Evolutionary conservation across 2,888 invertebrate species (phyloP), one percentile per base, ranked within the genome.

Genomic region (Aphelenchoides bicaudatus): DNA sequence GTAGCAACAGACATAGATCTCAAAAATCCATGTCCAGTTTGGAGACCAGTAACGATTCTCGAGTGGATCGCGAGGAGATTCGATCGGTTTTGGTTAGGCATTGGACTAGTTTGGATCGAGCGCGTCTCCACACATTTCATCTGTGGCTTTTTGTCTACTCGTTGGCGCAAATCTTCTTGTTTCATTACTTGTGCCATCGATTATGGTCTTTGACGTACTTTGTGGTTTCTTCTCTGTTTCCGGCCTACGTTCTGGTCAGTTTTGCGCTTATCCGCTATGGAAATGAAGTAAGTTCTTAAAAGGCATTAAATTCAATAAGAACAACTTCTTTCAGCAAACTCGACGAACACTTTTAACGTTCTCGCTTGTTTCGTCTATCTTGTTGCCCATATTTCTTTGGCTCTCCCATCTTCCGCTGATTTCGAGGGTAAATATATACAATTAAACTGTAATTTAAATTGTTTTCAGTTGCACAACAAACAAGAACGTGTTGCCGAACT

Each of bases 61-160:
- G 30, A 25, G 49, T 48, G 1, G 38, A 51, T 16, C 31, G 52
- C 10, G 52, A 51, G 4, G 52, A 51, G 3, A 51, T 51, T 27
- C 31, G 52, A 21, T 63, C 71, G 28, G 77, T 75, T 13, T 65
- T 77, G 13, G 67, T 70, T 4, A 63, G 72, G 6, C 77, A 77
- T 55, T 77, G 77, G 77, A 64, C 71, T 23, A 65, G 67, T 4
- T 60, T 77, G 39, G 77, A 77, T 59, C 64, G 72, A 27, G 75
- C 75, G 16, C 63, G 75, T 19, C 66, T 78, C 23, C 74, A 77
- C 55, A 74, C 71, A 1, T 71, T 77, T 56, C 74, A 74, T 53
- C 58, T 78, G 28, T 78, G 78, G 74, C 65, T 78, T 5, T 66
- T 76, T 48, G 62, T 73, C 6, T 77, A 72, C 52, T 61, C 74